These are phyloP conservation scores for Microctenopoma lineatum DNA, from an alignment of 2,797 vertebrate species.

Conservation along the genomic window DNA sequence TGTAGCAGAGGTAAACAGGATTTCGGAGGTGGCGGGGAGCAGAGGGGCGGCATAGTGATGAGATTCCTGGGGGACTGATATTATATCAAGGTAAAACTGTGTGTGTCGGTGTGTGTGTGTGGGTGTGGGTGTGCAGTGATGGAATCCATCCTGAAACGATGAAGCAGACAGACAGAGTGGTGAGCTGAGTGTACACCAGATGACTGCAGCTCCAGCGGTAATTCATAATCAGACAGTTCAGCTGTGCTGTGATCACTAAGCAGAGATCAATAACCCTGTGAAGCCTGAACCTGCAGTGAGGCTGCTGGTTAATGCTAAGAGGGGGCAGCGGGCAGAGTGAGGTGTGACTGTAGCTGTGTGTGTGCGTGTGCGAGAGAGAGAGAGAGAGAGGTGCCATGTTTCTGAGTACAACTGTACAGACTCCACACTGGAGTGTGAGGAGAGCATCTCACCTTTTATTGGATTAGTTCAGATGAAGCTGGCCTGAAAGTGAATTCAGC, in stretches of 20 bases:
- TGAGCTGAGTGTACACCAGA: constrained; percentile 10
- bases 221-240: constrained; percentile 47
- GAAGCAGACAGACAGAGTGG: constrained; percentile 23
- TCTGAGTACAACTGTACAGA: constrained; percentile 22
- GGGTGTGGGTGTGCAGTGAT: constrained; percentile 25
- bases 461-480: constrained; percentile 17
- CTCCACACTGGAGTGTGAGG: constrained; percentile 47
- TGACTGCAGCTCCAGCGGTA: constrained; percentile 19
- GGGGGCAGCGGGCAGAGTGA: constrained; percentile 20
- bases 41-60: constrained; percentile 40
- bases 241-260: constrained; percentile 47
- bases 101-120: constrained; percentile 15
- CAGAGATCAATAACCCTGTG: constrained; percentile 58
- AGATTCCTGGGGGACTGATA: constrained; percentile 40
- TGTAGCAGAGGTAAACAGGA: constrained; percentile 40
- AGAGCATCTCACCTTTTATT: constrained; percentile 34
- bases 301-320: constrained; percentile 30
- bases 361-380: not conserved
- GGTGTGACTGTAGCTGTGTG: constrained; percentile 7
- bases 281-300: constrained; percentile 18
- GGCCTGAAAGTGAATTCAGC: not conserved
- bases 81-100: constrained; percentile 40
- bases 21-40: constrained; percentile 35
- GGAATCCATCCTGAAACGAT: constrained; percentile 24
- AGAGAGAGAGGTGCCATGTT: constrained; percentile 3